Evolutionary conservation across 2,113 vertebrate species (phyloP), one percentile per base, ranked within the genome.

Genomic region (Phylloscopus trochilus): DNA sequence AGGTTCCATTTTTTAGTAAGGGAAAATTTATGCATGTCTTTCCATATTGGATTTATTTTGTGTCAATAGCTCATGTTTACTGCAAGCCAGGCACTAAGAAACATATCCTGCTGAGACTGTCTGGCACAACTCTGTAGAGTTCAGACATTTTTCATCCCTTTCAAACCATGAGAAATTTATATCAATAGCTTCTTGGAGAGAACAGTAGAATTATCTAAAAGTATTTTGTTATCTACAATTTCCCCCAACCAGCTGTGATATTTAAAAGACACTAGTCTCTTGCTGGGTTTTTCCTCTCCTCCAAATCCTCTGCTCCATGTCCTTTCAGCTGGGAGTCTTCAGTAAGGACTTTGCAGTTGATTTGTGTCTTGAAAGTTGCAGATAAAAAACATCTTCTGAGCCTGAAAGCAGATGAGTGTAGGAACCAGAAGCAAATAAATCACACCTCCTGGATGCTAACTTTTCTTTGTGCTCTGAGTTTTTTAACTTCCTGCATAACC

Each of bases 401-500:
- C 7, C 37, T 92, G 83, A 53, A 37, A 66, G 67, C 7, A 1
- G 9, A 75, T 47, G 31, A 82, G 39, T 26, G 21, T 13, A 18
- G 51, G 51, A 92, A 33, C 41, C 53, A 69, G 41, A 75, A 80
- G 43, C 26, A 55, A 18, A 51, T 30, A 66, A 83, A 80, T 93
- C 63, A 67, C 46, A 67, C 47, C 13, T 44, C 26, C 14, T 46
- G 47, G 28, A 55, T 83, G 78, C 47, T 87, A 87, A 66, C 63
- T 68, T 44, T 53, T 69, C 63, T 78, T 51, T 46, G 17, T 74
- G 37, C 82, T 83, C 22, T 92, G 74, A 81, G 31, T 46, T 77
- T 92, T 96, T 96, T 94, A 92, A 89, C 87, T 96, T 94, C 33
- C 31, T 85, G 49, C 72, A 33, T 56, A 28, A 85, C 11, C 20